phyloP scores from a whole-genome alignment of 2,113 vertebrate species.

The Serinus canaria region DNA sequence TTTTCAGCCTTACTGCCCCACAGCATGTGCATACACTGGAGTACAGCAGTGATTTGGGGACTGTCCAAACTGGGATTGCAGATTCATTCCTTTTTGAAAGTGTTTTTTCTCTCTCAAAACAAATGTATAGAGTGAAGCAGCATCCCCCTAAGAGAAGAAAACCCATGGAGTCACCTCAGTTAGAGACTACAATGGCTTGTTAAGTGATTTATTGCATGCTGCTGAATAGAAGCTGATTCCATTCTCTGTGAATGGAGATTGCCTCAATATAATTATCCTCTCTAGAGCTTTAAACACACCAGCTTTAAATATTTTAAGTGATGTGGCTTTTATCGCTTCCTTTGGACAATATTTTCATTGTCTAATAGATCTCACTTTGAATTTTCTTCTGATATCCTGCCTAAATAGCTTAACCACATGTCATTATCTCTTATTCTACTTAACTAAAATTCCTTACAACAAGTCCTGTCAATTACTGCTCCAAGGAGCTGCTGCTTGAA shows the following conservation, averaged over 20 bases:
- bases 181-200: not conserved
- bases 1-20: not conserved
- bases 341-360: conserved; percentile 57
- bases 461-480: conserved; percentile 18
- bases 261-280: conserved; percentile 9
- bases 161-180: not conserved
- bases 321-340: conserved; percentile 49
- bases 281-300: conserved; percentile 33
- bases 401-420: conserved; percentile 33
- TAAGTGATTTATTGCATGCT: not conserved
- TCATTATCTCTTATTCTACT: conserved; percentile 41
- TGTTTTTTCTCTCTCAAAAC: not conserved
- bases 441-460: conserved; percentile 20
- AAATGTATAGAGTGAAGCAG: not conserved
- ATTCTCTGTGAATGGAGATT: not conserved
- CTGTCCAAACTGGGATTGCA: not conserved
- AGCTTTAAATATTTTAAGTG: conserved; percentile 38
- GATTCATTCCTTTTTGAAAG: not conserved
- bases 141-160: not conserved
- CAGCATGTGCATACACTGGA: not conserved
- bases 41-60: not conserved
- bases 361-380: conserved; percentile 18
- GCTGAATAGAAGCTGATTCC: not conserved
- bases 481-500: conserved; percentile 19
- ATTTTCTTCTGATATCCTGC: conserved; percentile 37